phyloP scores from a whole-genome alignment of 1,140 invertebrate genomes.

The Drosophila pseudoobscura region DNA sequence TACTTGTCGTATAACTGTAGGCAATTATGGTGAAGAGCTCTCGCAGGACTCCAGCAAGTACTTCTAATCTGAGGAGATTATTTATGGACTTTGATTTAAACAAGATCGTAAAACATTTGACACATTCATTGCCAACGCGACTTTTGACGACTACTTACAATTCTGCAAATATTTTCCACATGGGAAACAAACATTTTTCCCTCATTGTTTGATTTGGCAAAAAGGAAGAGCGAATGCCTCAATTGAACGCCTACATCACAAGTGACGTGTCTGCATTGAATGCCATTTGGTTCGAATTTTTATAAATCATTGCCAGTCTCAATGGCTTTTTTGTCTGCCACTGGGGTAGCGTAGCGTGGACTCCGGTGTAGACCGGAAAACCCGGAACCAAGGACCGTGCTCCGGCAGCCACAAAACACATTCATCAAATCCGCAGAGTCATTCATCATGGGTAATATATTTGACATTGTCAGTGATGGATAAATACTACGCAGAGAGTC shows the following conservation, averaged over 20 bases:
- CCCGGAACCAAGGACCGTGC: slow-evolving; percentile 25
- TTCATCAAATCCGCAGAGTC: slow-evolving; percentile 80
- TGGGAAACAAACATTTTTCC: slow-evolving; percentile 10
- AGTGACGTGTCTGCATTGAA: slow-evolving; percentile 66
- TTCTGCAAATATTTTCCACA: slow-evolving; percentile 42
- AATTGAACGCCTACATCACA: slow-evolving; percentile 62
- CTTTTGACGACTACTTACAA: slow-evolving; percentile 17
- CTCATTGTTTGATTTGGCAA: slow-evolving; percentile 62
- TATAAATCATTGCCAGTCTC: slow-evolving; percentile 78
- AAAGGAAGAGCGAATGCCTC: slow-evolving; percentile 32
- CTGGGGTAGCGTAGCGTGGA: too few species aligned
- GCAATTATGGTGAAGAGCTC: slow-evolving; percentile 6
- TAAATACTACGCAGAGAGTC: slow-evolving; percentile 68
- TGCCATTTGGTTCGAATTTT: slow-evolving; percentile 70
- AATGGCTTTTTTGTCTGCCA: slow-evolving; percentile 33
- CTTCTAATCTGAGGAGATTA: slow-evolving; percentile 25
- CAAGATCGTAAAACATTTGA: slow-evolving; percentile 42
- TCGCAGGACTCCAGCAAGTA: background rate
- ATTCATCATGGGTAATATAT: slow-evolving; percentile 81
- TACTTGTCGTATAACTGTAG: background rate
- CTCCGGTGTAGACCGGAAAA: background rate
- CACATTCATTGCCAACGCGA: slow-evolving; percentile 29
- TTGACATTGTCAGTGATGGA: slow-evolving; percentile 81
- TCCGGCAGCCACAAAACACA: slow-evolving; percentile 73
- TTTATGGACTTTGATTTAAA: slow-evolving; percentile 34